Evolutionary conservation across 2,888 invertebrate genomes (phyloP), one percentile per base, ranked within the genome.

Genomic region (Mesochorus sp.): DNA sequence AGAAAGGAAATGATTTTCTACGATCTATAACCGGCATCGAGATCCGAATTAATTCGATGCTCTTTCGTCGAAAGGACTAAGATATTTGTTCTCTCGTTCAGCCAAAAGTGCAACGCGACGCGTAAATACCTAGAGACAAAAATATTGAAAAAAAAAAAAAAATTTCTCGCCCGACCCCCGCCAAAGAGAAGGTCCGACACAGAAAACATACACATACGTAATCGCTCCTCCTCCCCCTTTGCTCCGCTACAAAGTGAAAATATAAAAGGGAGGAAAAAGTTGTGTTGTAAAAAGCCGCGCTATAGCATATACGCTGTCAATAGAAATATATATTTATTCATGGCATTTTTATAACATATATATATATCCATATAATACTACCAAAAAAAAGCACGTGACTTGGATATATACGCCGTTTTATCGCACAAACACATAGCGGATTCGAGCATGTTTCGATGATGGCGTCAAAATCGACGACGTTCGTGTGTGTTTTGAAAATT

Each of bases 391-490:
- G n/a, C n/a, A n/a, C n/a, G n/a, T n/a, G n/a, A n/a, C n/a, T n/a
- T n/a, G n/a, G n/a, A n/a, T n/a, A n/a, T n/a, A n/a, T n/a, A n/a
- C n/a, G n/a, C n/a, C n/a, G n/a, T n/a, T n/a, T n/a, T n/a, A n/a
- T n/a, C n/a, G n/a, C n/a, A n/a, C n/a, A n/a, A n/a, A n/a, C n/a
- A n/a, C n/a, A n/a, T n/a, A n/a, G n/a, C n/a, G n/a, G n/a, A 39
- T 26, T 24, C 21, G 39, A 76, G 71, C 76, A 75, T 80, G 82
- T 83, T 78, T 81, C 78, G 76, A 78, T 84, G 83, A 85, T 84
- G 85, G 84, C 85, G 85, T 85, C 83, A 82, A 84, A 81, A 79
- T 83, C 79, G 76, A 76, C 79, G 80, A 68, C 77, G 76, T 71
- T 77, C 77, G 78, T 82, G 80, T 81, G n/a, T n/a, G n/a, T n/a